A percentile compares a stretch with the other conserved stretches of the same genome.
Conservation (phyloP, 2,113 vertebrate species). For the Panthera uncia region DNA sequence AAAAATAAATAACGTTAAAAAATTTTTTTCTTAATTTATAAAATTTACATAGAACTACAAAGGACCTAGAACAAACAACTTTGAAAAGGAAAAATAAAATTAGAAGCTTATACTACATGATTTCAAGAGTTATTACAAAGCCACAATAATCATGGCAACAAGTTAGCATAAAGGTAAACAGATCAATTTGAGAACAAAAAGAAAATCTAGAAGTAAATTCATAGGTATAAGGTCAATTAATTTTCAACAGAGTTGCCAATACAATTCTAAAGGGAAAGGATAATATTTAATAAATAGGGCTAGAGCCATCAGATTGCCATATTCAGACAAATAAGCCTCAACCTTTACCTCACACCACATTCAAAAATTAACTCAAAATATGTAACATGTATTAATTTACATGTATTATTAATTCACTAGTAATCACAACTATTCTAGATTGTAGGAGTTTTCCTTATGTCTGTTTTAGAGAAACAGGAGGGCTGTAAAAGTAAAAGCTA, state of each 20-base stretch:
- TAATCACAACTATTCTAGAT: background rate
- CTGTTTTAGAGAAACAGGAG: background rate
- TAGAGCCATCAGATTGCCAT: background rate
- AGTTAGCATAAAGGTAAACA: background rate
- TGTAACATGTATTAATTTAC: background rate
- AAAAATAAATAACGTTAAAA: too few species aligned
- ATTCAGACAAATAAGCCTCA: background rate
- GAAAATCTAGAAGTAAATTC: background rate
- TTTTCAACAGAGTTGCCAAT: background rate
- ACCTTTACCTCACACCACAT: background rate
- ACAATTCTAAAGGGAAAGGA: background rate
- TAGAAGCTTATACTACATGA: background rate
- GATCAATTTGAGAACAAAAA: background rate
- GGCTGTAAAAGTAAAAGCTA: background rate
- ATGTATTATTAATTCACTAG: background rate
- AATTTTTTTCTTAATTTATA: background rate
- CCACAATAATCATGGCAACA: background rate
- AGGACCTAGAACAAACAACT: background rate
- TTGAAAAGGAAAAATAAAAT: conserved; percentile 21
- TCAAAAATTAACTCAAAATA: background rate
- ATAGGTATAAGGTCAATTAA: background rate
- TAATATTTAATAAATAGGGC: background rate
- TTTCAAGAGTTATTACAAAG: conserved; percentile 2
- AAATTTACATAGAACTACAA: background rate
- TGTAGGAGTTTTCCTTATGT: background rate